phyloP scores from a whole-genome alignment of 2,113 vertebrate genomes.

The Cardinalis cardinalis region DNA sequence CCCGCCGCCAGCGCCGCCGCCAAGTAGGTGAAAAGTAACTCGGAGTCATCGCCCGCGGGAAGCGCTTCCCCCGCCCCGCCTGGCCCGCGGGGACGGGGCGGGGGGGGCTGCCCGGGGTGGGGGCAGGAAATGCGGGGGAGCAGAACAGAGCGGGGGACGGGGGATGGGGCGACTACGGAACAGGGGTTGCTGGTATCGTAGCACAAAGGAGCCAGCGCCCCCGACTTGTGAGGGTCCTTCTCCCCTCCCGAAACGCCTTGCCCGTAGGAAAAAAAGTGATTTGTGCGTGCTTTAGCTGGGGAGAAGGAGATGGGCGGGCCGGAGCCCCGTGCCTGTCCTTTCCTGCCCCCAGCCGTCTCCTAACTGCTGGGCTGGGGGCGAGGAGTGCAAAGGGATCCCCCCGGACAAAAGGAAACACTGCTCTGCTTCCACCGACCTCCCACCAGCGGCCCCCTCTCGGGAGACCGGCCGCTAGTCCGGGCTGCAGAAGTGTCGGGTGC shows the following conservation, averaged over 20 bases:
- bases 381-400: neutral
- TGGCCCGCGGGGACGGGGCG: neutral
- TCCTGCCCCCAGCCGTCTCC: too few relatives aligned
- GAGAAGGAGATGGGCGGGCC: neutral
- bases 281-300: neutral
- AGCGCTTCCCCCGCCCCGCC: neutral
- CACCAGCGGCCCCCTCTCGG: too few relatives aligned
- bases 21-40: slow-evolving; percentile 73
- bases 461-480: neutral
- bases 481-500: rapidly evolving
- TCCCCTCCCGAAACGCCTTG: neutral
- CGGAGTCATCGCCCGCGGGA: neutral
- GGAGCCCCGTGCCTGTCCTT: neutral
- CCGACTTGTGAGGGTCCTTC: neutral
- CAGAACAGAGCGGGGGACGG: neutral
- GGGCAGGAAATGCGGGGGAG: neutral
- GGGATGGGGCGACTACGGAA: neutral
- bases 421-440: too few relatives aligned
- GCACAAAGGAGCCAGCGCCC: too few relatives aligned
- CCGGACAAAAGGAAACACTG: too few relatives aligned
- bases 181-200: neutral
- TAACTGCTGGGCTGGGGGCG: neutral
- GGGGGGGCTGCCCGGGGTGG: too few relatives aligned
- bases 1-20: neutral
- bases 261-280: neutral